These are phyloP conservation scores for Falco rusticolus DNA, from an alignment of 2,797 vertebrate genomes.

Conservation along the genomic window DNA sequence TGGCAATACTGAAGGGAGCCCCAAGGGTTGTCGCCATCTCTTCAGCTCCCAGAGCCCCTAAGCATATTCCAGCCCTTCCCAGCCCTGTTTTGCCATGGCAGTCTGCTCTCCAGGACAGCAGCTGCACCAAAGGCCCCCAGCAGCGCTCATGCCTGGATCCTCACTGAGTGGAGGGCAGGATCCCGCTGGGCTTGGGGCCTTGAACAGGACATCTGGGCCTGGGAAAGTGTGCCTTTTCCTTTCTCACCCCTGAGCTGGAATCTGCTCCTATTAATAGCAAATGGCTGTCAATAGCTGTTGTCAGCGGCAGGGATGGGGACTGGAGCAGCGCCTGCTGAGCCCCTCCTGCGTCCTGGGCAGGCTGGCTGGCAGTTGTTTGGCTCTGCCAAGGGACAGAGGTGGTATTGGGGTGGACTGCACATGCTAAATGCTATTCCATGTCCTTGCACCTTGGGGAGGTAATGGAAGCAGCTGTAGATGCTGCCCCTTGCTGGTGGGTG, in stretches of 20 bases:
- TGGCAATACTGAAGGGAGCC: background rate
- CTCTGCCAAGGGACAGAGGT: background rate
- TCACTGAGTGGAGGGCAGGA: background rate
- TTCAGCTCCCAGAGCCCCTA: too few relatives aligned
- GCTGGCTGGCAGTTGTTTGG: background rate
- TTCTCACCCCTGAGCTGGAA: conserved; percentile 57
- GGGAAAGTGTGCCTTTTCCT: conserved; percentile 37
- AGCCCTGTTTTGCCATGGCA: background rate
- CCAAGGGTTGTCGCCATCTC: background rate
- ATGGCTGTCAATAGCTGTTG: background rate
- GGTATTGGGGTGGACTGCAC: accelerated
- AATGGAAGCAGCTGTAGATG: background rate
- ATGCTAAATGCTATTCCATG: background rate
- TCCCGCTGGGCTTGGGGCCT: conserved; percentile 9
- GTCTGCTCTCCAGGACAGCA: background rate
- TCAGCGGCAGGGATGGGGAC: background rate
- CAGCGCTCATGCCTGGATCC: background rate
- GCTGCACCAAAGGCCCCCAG: background rate
- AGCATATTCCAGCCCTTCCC: background rate
- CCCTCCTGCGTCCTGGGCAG: accelerated
- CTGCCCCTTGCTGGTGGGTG: background rate
- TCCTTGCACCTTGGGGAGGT: background rate
- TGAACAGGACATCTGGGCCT: conserved; percentile 12
- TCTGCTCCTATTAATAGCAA: conserved; percentile 51
- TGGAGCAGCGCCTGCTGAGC: accelerated